Evolutionary conservation across 2,113 vertebrate species (phyloP), one percentile per base, ranked within the genome.

Genomic region (Thryonomys swinderianus): DNA sequence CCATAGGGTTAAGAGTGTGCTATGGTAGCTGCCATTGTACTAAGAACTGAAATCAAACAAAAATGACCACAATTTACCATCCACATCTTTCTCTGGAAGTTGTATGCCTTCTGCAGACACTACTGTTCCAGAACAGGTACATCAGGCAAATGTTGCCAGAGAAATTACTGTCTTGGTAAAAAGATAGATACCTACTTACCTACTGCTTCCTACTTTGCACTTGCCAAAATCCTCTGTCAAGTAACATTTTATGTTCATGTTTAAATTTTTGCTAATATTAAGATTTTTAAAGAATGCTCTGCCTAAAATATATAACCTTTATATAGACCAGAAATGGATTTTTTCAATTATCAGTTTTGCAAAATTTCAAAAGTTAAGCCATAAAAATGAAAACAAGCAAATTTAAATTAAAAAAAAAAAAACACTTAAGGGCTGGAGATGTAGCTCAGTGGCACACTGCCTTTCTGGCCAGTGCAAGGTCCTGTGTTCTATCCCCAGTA

Each of bases 361-460:
- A 69, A 95, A 95, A 93, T 64, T 40, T 18, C 37, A 66, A 79
- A 82, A 91, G 57, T 78, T 27, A 88, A 96, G 13, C 32, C 32
- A 69, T 42, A 87, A 85, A 45, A 21, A 67, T 85, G 17, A 81
- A 87, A 84, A 81, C 18, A 80, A 83, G 78, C 2, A 80, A 82
- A n/a, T n/a, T n/a, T n/a, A n/a, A n/a, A n/a, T n/a, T n/a, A n/a
- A n/a, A n/a, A n/a, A n/a, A n/a, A n/a, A n/a, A n/a, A n/a, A 51
- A 51, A 51, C 5, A 51, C 48, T 51, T 51, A 51, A 51, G 5
- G 48, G 48, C 48, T 51, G 48, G 10, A 10, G 48, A 51, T 51
- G 48, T 51, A 5, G 10, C 48, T 51, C 48, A 51, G 48, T 10
- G 10, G 48, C 48, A 51, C 48, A 51, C 48, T 51, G 48, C 48